Evolutionary conservation across 2,113 vertebrate species (phyloP), one percentile per base, ranked within the genome.

Genomic region (Nesospiza acunhae): DNA sequence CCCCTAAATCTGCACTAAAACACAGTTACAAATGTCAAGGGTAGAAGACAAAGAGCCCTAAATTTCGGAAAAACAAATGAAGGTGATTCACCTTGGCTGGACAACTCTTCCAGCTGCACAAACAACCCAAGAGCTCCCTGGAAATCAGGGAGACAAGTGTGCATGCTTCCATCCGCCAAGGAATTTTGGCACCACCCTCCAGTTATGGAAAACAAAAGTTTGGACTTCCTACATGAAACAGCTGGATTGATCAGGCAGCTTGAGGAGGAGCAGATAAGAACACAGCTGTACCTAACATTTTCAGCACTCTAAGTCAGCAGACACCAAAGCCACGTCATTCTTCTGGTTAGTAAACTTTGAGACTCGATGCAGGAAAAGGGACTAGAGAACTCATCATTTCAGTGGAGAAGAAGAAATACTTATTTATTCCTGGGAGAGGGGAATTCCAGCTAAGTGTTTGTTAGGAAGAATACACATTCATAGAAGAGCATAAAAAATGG

Each of bases 101-200:
- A 47, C 26, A 37, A 41, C 5, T 31, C 59, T 56, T 31, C 37
- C 92, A 89, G 93, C 93, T 95, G 94, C 80, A 93, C 63, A 96
- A 95, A 87, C 85, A 89, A 84, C 10, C 23, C 28, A 13, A 53
- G 4, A 14, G 37, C n/a, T 50, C 39, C 60, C 79, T 53, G 68
- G 83, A 62, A 84, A 88, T 31, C 21, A 22, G 49, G 63, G 75
- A 83, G 84, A 50, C 30, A 62, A 82, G 60, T 0, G 26, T 9
- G 14, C 11, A 3, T 4, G 37, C 53, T 80, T 17, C 28, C 41
- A 68, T 42, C 46, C 2, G 56, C 74, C 76, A 63, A 14, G 16
- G 66, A 58, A 24, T 70, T 74, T n/a, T 63, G 58, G 85, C 79
- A 74, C 24, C 14, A 0, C 1, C 3, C 58, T 7, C 14, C 69